A percentile compares a stretch with the other conserved stretches of the same genome.
Evolutionary conservation across 1,140 invertebrate species (phyloP).

Genomic region (Polypedilum vanderplanki): DNA sequence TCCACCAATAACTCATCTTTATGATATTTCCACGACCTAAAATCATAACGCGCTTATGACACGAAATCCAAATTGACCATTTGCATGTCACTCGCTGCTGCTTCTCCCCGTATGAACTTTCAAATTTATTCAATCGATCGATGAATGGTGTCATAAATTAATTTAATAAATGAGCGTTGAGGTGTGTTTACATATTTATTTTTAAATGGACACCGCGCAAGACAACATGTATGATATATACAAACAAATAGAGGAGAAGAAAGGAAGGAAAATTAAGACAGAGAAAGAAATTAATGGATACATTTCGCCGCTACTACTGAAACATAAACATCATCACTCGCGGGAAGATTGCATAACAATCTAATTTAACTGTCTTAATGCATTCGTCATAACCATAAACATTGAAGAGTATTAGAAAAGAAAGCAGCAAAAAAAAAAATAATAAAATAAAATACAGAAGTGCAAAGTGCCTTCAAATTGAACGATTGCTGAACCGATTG

Average conservation of each 20-base stretch:
- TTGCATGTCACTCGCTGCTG: background rate
- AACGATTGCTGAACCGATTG: background rate
- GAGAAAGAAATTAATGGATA: background rate
- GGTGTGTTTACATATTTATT: background rate
- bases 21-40: background rate
- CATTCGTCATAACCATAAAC: background rate
- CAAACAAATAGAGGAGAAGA: too few species aligned
- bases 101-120: background rate
- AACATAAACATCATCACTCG: background rate
- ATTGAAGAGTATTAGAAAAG: background rate
- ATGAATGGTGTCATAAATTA: conserved; percentile 3
- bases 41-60: background rate
- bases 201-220: background rate
- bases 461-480: conserved; percentile 11
- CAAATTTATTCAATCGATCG: conserved; percentile 2
- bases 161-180: background rate
- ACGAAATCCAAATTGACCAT: background rate
- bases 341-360: background rate
- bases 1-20: background rate
- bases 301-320: background rate
- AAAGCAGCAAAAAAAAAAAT: background rate
- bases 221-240: too few species aligned
- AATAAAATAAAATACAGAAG: background rate
- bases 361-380: background rate
- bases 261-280: conserved; percentile 12